phyloP scores from a whole-genome alignment of 2,888 invertebrate genomes.

The Thelaira solivaga region DNA sequence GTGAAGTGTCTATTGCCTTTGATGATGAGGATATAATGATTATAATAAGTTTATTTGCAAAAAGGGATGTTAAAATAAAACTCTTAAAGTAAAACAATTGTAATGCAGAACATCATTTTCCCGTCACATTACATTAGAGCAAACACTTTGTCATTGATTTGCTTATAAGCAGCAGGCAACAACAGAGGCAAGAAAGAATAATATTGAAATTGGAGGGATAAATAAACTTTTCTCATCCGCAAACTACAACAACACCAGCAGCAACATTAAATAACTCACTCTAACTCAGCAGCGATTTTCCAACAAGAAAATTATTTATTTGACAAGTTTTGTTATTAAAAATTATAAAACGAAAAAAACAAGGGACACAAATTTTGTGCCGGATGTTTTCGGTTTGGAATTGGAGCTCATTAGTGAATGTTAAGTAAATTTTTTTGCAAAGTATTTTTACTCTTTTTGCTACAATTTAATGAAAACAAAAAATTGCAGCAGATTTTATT shows the following conservation, averaged over 20 bases:
- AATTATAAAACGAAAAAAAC: conserved; percentile 27
- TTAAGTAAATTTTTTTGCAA: conserved; percentile 37
- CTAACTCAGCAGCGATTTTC: conserved; percentile 43
- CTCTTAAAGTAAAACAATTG: conserved; percentile 54
- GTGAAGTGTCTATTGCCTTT: conserved; percentile 55
- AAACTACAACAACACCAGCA: conserved; percentile 21
- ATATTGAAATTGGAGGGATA: conserved; percentile 37
- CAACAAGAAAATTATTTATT: conserved; percentile 52
- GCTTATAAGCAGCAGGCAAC: conserved; percentile 48
- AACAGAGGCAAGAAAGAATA: conserved; percentile 8
- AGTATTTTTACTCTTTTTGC: background rate
- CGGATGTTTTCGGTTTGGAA: conserved; percentile 64
- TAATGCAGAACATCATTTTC: conserved; percentile 64
- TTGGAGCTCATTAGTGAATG: conserved; percentile 64
- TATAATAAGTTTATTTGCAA: conserved; percentile 53
- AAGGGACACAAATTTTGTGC: conserved; percentile 36
- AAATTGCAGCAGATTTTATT: background rate
- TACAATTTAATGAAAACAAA: conserved; percentile 8
- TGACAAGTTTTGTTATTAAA: conserved; percentile 61
- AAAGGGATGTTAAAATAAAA: conserved; percentile 34
- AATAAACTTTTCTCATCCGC: conserved; percentile 39
- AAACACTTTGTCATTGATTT: conserved; percentile 73
- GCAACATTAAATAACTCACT: conserved; percentile 11
- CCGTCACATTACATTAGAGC: conserved; percentile 73
- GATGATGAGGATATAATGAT: conserved; percentile 55